phyloP scores from a whole-genome alignment of 2,888 invertebrate genomes.

The Synergus itoensis region DNA sequence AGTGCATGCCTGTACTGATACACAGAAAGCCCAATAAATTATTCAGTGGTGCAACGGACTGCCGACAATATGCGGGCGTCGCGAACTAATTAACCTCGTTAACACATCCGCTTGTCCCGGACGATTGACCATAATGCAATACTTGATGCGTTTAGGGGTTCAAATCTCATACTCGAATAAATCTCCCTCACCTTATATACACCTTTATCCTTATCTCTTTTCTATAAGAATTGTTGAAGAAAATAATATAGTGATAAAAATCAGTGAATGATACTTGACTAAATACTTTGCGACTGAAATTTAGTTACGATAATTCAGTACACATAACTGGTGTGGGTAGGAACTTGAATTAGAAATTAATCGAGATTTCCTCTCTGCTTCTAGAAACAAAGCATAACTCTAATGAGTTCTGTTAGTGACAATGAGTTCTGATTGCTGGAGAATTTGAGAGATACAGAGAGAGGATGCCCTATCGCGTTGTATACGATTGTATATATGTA shows the following conservation, averaged over 20 bases:
- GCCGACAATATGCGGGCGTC: conserved; percentile 44
- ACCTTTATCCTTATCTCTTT: too few species aligned
- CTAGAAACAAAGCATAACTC: conserved; percentile 1
- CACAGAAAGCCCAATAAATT: conserved; percentile 47
- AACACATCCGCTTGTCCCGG: conserved; percentile 54
- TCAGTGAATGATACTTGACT: not conserved
- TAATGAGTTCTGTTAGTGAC: conserved; percentile 2
- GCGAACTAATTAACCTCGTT: conserved; percentile 55
- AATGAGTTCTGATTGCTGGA: conserved; percentile 13
- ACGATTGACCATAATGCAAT: conserved; percentile 56
- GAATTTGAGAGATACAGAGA: conserved; percentile 17
- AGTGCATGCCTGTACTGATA: conserved; percentile 17
- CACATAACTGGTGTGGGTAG: not conserved
- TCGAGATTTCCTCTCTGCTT: not conserved
- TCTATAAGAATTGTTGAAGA: too few species aligned
- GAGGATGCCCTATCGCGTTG: not conserved
- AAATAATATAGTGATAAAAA: not conserved
- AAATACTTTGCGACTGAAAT: not conserved
- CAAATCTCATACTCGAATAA: not conserved
- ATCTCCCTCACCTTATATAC: too few species aligned
- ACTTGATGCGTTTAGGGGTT: conserved; percentile 48
- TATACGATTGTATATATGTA: not conserved
- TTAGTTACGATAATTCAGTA: not conserved
- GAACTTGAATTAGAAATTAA: conserved; percentile 19
- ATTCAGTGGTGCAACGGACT: conserved; percentile 52